Evolutionary conservation across 2,888 invertebrate genomes (phyloP).

Genomic region (Pseudoips prasinana): DNA sequence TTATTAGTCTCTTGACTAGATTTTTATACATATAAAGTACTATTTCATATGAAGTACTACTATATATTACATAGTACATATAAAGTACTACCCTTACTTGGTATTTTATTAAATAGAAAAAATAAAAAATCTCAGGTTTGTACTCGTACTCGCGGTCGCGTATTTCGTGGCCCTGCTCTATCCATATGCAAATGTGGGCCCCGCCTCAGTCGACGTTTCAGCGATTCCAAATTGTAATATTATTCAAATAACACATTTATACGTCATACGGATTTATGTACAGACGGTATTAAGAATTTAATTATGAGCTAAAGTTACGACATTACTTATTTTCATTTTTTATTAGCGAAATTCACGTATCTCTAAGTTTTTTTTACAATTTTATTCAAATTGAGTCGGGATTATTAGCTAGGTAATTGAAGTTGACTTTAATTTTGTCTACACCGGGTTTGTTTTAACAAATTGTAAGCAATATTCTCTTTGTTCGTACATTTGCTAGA

Average conservation of each 20-base stretch:
- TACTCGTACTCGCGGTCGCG: constrained; percentile 19
- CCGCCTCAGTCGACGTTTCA: constrained; percentile 40
- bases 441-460: constrained; percentile 13
- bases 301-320: constrained; percentile 37
- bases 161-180: constrained; percentile 13
- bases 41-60: too few species aligned
- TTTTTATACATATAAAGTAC: too few species aligned
- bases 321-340: constrained; percentile 31
- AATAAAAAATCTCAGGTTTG: too few species aligned
- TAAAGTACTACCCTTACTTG: too few species aligned
- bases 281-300: constrained; percentile 46
- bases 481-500: constrained; percentile 20
- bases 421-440: constrained; percentile 27
- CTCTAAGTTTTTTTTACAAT: constrained; percentile 3
- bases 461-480: constrained; percentile 19
- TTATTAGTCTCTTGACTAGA: too few species aligned
- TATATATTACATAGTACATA: too few species aligned
- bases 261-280: constrained; percentile 50
- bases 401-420: constrained; percentile 23
- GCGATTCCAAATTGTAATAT: constrained; percentile 58
- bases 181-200: constrained; percentile 51
- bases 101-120: too few species aligned
- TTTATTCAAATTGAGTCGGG: constrained; percentile 15
- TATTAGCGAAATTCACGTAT: constrained; percentile 17
- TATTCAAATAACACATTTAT: constrained; percentile 60